These are phyloP conservation scores for Axinella damicornis DNA, from an alignment of 37 sponge, comb jelly and placozoan genomes.

Conservation along the genomic window DNA sequence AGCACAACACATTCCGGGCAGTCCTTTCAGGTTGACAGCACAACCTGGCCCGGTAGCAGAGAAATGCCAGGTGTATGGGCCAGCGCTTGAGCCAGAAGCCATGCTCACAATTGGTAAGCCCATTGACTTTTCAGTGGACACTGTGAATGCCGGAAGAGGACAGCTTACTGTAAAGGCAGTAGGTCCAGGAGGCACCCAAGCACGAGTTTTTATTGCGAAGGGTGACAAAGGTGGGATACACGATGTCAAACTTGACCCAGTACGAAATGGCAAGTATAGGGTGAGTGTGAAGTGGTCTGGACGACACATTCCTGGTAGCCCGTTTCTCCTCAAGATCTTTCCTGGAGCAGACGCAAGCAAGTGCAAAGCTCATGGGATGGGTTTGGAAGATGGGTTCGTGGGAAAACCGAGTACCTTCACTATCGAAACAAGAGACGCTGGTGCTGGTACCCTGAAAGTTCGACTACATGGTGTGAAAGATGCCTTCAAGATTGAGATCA, in stretches of 20 bases:
- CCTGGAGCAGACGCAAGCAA: conserved; percentile 84
- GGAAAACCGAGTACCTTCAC: conserved; percentile 59
- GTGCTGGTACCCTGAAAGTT: conserved; percentile 74
- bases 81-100: conserved; percentile 47
- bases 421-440: conserved; percentile 82
- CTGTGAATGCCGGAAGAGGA: conserved; percentile 82
- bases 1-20: conserved; percentile 76
- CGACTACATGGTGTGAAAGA: conserved; percentile 80
- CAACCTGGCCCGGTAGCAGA: conserved; percentile 56
- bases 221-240: conserved; percentile 40
- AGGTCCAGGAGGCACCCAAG: conserved; percentile 67
- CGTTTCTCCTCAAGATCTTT: conserved; percentile 70
- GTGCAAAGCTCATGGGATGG: conserved; percentile 78
- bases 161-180: conserved; percentile 62
- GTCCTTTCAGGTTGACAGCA: conserved; percentile 76
- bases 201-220: conserved; percentile 67
- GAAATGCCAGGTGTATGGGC: conserved; percentile 63
- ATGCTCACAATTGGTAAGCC: conserved; percentile 82
- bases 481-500: conserved; percentile 86
- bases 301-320: conserved; percentile 73
- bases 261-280: conserved; percentile 76
- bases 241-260: conserved; percentile 67
- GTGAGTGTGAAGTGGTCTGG: conserved; percentile 72
- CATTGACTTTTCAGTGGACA: conserved; percentile 84
- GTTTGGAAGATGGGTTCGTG: conserved; percentile 74